These are phyloP conservation scores for Candoia aspera DNA, from an alignment of 2,113 vertebrate species.

Conservation along the genomic window DNA sequence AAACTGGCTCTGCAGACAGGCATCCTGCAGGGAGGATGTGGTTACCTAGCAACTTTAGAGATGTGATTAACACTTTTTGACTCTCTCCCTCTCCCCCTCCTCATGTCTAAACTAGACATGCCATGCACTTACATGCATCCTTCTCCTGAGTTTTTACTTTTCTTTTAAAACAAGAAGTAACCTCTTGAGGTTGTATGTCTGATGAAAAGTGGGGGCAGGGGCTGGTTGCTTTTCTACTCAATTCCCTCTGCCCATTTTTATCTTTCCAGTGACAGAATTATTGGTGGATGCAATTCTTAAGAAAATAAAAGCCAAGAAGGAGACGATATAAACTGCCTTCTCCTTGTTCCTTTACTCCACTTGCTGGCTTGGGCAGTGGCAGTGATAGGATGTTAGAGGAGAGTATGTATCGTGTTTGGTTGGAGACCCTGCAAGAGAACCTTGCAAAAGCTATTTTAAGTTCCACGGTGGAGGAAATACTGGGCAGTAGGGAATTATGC, in stretches of 20 bases:
- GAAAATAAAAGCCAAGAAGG: background rate
- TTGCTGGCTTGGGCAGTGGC: background rate
- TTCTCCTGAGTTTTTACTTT: background rate
- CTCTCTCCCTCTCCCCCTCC: background rate
- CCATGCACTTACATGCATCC: background rate
- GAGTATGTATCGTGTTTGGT: background rate
- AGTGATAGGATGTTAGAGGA: background rate
- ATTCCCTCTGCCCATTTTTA: background rate
- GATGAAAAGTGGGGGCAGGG: background rate
- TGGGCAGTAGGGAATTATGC: background rate
- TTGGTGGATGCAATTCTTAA: background rate
- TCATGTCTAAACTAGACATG: background rate
- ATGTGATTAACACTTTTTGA: constrained; percentile 30
- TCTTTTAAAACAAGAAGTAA: background rate
- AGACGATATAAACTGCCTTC: background rate
- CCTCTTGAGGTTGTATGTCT: background rate
- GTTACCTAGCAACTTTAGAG: constrained; percentile 36
- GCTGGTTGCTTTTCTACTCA: background rate
- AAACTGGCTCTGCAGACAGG: constrained; percentile 4
- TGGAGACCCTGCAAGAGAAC: background rate
- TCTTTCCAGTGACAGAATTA: background rate
- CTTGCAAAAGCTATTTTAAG: background rate
- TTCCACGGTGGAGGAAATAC: background rate
- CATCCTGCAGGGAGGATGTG: constrained; percentile 24
- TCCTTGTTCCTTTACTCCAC: background rate